Evolutionary conservation across 2,797 vertebrate genomes (phyloP).

Genomic region (Borostomias antarcticus): DNA sequence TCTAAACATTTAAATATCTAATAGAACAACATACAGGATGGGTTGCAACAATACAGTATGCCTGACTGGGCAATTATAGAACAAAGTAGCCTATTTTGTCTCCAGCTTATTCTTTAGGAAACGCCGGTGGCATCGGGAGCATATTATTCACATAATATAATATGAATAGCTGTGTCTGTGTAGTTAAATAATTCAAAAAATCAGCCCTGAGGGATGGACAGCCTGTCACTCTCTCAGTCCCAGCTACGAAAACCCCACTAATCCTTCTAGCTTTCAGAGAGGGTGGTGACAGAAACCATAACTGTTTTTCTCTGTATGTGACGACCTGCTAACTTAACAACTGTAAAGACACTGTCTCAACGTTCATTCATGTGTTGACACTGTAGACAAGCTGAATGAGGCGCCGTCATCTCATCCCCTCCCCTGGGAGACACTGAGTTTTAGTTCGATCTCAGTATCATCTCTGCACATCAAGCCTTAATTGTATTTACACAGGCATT

Average conservation of each 20-base stretch:
- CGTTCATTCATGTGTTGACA: conserved; percentile 33
- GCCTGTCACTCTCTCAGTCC: conserved; percentile 53
- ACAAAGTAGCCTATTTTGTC: conserved; percentile 39
- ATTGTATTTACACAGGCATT: conserved; percentile 45
- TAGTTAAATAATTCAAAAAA: conserved; percentile 67
- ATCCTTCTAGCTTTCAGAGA: conserved; percentile 5
- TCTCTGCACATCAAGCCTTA: conserved; percentile 38
- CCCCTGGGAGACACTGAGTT: conserved; percentile 18
- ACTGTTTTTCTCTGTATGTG: conserved; percentile 25
- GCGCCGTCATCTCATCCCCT: conserved; percentile 31
- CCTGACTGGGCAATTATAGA: conserved; percentile 28
- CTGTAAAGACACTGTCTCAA: conserved; percentile 26
- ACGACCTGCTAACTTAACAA: conserved; percentile 29
- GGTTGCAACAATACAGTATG: not conserved
- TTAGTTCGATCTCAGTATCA: too few species aligned
- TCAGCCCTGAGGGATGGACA: conserved; percentile 44
- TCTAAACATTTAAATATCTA: conserved; percentile 11
- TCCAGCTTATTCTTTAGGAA: conserved; percentile 58
- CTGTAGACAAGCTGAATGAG: conserved; percentile 31
- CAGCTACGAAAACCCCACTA: conserved; percentile 24
- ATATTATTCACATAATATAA: conserved; percentile 62
- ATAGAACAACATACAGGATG: not conserved
- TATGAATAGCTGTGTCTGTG: conserved; percentile 34
- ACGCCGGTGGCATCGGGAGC: conserved; percentile 48
- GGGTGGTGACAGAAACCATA: conserved; percentile 27